A percentile compares a stretch with the other conserved stretches of the same genome.
Conservation (phyloP, 64 coral and sea anemone species). For the Astreopora myriophthalma region DNA sequence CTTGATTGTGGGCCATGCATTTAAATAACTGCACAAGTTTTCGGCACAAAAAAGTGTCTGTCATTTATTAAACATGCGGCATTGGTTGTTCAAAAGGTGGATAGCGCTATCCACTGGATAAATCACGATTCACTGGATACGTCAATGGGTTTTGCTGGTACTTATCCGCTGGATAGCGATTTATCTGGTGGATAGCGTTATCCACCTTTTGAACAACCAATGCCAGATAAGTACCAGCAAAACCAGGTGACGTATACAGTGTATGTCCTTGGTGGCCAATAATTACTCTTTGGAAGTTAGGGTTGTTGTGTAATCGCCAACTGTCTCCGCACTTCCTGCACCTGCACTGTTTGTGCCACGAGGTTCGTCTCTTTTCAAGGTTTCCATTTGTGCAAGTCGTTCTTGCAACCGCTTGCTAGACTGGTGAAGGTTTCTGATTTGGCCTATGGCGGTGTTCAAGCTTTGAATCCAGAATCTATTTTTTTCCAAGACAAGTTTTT, state of each 20-base stretch:
- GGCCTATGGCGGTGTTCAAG: not conserved
- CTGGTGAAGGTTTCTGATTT: not conserved
- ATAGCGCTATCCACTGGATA: too few species aligned
- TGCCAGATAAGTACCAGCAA: not conserved
- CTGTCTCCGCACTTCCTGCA: not conserved
- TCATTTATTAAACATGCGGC: too few species aligned
- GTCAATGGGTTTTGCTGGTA: too few species aligned
- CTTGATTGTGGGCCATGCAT: too few species aligned
- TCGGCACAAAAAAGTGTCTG: too few species aligned
- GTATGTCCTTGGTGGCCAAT: not conserved
- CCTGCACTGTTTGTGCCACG: not conserved
- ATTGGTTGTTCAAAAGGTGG: too few species aligned
- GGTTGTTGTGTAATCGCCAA: not conserved
- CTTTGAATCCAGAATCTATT: not conserved
- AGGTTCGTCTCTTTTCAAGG: not conserved
- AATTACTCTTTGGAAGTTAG: not conserved
- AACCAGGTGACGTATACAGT: too few species aligned
- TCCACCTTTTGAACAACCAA: too few species aligned
- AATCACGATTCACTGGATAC: too few species aligned
- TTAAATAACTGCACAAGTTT: too few species aligned
- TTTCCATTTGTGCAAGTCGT: not conserved
- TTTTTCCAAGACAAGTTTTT: not conserved
- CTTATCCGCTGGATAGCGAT: too few species aligned
- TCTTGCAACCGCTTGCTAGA: not conserved
- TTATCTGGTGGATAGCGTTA: not conserved